phyloP scores from a whole-genome alignment of 2,797 vertebrate genomes.

The Catharus ustulatus region DNA sequence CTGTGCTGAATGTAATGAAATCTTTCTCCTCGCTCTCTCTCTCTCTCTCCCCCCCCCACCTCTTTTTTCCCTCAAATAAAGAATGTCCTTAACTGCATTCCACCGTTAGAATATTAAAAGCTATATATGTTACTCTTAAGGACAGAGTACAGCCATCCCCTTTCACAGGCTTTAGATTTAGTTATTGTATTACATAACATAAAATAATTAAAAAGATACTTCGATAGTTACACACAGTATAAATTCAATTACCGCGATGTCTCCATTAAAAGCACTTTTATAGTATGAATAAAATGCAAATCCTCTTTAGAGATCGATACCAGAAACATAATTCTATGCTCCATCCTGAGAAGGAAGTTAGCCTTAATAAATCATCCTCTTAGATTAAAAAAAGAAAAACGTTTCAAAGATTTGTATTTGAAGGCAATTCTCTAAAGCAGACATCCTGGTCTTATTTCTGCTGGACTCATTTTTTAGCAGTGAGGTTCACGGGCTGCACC shows the following conservation, averaged over 20 bases:
- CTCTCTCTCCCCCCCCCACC: not conserved
- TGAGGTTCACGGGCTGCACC: not conserved
- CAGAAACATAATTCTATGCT: constrained; percentile 79
- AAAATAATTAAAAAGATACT: constrained; percentile 82
- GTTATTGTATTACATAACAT: constrained; percentile 78
- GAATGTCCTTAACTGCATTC: constrained; percentile 78
- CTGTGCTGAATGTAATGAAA: constrained; percentile 84
- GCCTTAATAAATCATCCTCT: constrained; percentile 76
- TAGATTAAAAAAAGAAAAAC: constrained; percentile 35
- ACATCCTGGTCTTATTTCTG: constrained; percentile 24
- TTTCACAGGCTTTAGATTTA: constrained; percentile 76
- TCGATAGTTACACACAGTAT: constrained; percentile 80
- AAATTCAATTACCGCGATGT: constrained; percentile 82
- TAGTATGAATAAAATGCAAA: constrained; percentile 84
- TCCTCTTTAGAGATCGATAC: constrained; percentile 82
- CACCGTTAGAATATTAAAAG: constrained; percentile 78
- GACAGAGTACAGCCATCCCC: constrained; percentile 70
- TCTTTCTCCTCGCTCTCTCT: constrained; percentile 65
- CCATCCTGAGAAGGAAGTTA: constrained; percentile 77
- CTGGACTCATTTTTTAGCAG: constrained; percentile 2
- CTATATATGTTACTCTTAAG: constrained; percentile 73
- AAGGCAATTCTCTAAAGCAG: constrained; percentile 59
- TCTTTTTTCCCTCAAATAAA: constrained; percentile 52
- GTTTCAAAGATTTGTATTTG: constrained; percentile 50
- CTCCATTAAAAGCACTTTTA: constrained; percentile 84